Evolutionary conservation across 1,140 invertebrate species (phyloP).

Genomic region (fruit fly (Drosophila melanogaster)): Release_6_plus_ISO1_MT NT_033779.5:390001-390500

Average conservation of each 20-base stretch:
- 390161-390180: conserved; percentile 8
- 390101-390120: conserved; percentile 75
- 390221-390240: conserved; percentile 42
- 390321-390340: conserved; percentile 16
- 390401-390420: conserved; percentile 2
- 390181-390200: conserved; percentile 8
- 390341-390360: background rate
- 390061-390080: conserved; percentile 62
- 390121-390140: conserved; percentile 70
- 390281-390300: conserved; percentile 56
- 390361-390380: too few relatives aligned
- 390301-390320: conserved; percentile 22
- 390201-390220: conserved; percentile 11
- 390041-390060: conserved; percentile 64
- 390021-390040: background rate
- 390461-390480: conserved; percentile 15
- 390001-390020: background rate
- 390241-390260: conserved; percentile 71
- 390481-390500: conserved; percentile 30
- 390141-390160: conserved; percentile 14
- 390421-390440: conserved; percentile 7
- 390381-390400: background rate
- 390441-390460: conserved; percentile 13
- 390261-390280: conserved; percentile 67
- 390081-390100: conserved; percentile 68